phyloP scores from a whole-genome alignment of 2,888 invertebrate genomes.

The Stictocephala bisonia region DNA sequence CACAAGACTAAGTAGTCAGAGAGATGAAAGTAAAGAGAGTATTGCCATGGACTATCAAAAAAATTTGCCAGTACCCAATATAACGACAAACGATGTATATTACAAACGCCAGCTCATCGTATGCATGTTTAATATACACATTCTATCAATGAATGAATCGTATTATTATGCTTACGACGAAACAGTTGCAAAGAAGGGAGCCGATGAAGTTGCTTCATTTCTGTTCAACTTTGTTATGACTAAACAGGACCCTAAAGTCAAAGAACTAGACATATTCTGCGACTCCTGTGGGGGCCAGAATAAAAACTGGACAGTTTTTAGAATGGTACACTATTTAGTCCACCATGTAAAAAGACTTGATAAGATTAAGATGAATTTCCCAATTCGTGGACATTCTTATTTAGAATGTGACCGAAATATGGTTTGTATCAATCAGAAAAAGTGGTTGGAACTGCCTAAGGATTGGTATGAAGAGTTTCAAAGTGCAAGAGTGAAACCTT shows the following conservation, averaged over 20 bases:
- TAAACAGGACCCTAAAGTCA: neutral
- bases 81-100: slow-evolving; percentile 43
- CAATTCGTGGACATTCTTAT: slow-evolving; percentile 33
- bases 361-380: slow-evolving; percentile 16
- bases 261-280: slow-evolving; percentile 23
- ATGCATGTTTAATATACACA: slow-evolving; percentile 28
- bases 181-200: slow-evolving; percentile 31
- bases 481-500: slow-evolving; percentile 8
- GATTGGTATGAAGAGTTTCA: slow-evolving; percentile 20
- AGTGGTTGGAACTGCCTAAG: slow-evolving; percentile 1
- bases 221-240: slow-evolving; percentile 10
- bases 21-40: no score
- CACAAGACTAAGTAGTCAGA: no score
- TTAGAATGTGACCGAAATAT: slow-evolving; percentile 38
- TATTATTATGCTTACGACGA: slow-evolving; percentile 30
- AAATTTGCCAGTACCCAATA: slow-evolving; percentile 31
- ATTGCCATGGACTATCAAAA: slow-evolving; percentile 39
- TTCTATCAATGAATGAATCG: neutral
- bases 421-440: slow-evolving; percentile 24
- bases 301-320: slow-evolving; percentile 36
- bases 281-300: slow-evolving; percentile 42
- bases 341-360: neutral
- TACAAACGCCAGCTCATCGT: slow-evolving; percentile 34
- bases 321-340: slow-evolving; percentile 12
- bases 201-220: slow-evolving; percentile 34